These are phyloP conservation scores for Podargus strigoides DNA, from an alignment of 2,797 vertebrate species.

Conservation along the genomic window DNA sequence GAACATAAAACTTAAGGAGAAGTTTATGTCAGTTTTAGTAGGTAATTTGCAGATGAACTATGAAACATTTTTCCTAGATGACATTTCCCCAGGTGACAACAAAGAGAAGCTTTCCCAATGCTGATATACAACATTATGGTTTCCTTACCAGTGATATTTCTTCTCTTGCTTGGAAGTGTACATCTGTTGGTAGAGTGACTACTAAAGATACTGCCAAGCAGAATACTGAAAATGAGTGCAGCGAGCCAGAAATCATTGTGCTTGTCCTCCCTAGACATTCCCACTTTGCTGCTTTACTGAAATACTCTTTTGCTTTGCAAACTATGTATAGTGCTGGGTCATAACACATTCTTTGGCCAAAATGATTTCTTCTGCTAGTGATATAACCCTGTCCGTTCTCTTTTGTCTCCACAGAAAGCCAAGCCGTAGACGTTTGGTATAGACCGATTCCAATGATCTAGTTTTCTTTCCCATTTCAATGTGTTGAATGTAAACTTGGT, in stretches of 20 bases:
- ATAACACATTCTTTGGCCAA: background rate
- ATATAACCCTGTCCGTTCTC: background rate
- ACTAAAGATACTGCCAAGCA: background rate
- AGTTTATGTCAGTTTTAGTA: background rate
- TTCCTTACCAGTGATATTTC: background rate
- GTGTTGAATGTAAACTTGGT: background rate
- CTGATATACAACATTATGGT: background rate
- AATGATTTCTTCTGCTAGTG: background rate
- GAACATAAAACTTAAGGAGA: background rate
- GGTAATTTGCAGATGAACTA: background rate
- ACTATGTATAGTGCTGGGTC: background rate
- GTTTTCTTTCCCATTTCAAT: background rate
- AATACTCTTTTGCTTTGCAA: background rate
- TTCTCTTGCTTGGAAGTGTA: background rate
- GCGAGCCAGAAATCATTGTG: background rate
- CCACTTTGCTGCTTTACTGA: background rate
- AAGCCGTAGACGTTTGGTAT: background rate
- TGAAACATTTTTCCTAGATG: background rate
- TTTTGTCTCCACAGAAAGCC: background rate
- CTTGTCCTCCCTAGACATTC: background rate
- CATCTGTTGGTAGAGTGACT: background rate
- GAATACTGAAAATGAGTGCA: background rate
- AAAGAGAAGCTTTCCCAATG: background rate
- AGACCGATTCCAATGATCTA: background rate
- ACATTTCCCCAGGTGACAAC: background rate